phyloP scores from a whole-genome alignment of 1,140 invertebrate species.

The Globodera rostochiensis region DNA sequence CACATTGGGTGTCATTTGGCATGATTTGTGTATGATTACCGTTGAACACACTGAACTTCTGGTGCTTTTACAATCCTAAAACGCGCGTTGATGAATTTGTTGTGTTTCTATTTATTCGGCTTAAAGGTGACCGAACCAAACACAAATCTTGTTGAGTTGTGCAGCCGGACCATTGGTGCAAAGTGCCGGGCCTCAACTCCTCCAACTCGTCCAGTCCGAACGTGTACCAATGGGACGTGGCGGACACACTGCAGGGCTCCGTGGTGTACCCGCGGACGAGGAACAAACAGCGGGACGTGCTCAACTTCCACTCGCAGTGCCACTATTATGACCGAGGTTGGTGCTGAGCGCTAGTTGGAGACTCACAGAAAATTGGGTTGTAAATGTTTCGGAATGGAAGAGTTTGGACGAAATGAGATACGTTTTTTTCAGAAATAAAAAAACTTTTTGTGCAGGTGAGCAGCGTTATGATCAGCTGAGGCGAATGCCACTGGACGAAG shows the following conservation, averaged over 20 bases:
- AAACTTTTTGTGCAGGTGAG: background rate
- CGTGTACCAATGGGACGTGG: conserved; percentile 49
- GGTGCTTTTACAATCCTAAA: too few relatives aligned
- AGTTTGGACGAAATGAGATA: background rate
- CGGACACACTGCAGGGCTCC: conserved; percentile 50
- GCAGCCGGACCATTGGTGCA: conserved; percentile 62
- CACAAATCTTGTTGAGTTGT: conserved; percentile 32
- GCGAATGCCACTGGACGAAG: conserved; percentile 47
- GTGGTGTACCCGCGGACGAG: conserved; percentile 58
- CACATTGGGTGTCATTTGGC: too few relatives aligned
- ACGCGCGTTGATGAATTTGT: too few relatives aligned
- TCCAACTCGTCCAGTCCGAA: background rate
- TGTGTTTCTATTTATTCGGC: too few relatives aligned
- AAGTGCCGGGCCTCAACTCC: conserved; percentile 57
- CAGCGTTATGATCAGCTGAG: conserved; percentile 56
- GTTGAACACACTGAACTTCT: too few relatives aligned
- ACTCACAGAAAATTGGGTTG: too few relatives aligned
- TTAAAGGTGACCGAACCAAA: background rate
- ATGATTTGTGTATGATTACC: too few relatives aligned
- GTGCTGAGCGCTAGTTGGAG: too few relatives aligned
- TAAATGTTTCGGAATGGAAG: too few relatives aligned
- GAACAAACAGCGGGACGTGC: conserved; percentile 53
- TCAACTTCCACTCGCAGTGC: conserved; percentile 60
- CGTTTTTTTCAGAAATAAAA: too few relatives aligned
- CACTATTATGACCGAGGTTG: conserved; percentile 56